Evolutionary conservation across 1,140 invertebrate genomes (phyloP), one percentile per base, ranked within the genome.

Genomic region (Andricus grossulariae): DNA sequence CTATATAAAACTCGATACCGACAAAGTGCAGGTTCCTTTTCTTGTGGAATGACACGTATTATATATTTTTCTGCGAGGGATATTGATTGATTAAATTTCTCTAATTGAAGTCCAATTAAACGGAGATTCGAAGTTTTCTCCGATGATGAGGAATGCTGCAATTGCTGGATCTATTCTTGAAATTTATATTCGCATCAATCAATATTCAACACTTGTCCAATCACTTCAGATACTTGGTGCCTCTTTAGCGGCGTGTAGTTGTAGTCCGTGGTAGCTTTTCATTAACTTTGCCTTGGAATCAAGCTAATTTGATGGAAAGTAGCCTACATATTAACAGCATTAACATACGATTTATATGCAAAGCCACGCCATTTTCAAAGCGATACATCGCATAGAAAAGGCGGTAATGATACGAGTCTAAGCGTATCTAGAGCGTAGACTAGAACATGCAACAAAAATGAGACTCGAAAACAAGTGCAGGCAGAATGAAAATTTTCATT

Each of bases 311-410:
- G 50, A n/a, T 80, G 73, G 78, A 77, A 80, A 77, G 78, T 66
- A 77, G 55, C 71, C 15, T 70, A 70, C 60, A 71, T 75, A 71
- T 71, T 71, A 52, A 70, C 60, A 50, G 57, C n/a, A 79, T 79
- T 79, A 79, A 73, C 71, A 32, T 18, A 32, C 71, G 71, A 79
- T 80, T 50, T 77, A 51, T 77, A 80, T 80, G 78, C 78, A 80
- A 80, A 80, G 32, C 57, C 32, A 57, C n/a, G n/a, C 19, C 7
- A 66, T 80, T 80, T 80, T 80, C 78, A 73, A 79, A 18, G 73
- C 39, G 49, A 45, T 32, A 32, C 25, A 32, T 32, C 25, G 25
- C 4, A 32, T 80, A 75, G 75, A 80, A 77, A 77, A 77, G 71
- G 50, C 54, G 50, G 71, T 71, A 77, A 77, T 71, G 39, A 54